Base-by-base conservation (phyloP, 2,113 vertebrate genomes). In the Cephalophus harveyi region DNA sequence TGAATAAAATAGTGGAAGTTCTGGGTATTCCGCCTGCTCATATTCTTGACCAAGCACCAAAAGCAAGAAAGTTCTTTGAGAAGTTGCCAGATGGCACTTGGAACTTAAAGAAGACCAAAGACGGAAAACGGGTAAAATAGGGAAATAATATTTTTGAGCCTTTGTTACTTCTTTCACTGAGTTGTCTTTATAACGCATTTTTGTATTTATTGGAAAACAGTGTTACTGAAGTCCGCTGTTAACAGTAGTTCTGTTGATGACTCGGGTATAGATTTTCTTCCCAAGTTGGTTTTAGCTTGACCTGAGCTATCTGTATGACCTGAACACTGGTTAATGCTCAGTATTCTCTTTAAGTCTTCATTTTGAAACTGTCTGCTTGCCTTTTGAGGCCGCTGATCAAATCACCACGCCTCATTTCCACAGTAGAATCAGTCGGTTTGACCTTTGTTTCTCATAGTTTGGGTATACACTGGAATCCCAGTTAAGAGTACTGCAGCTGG, bases 101-200 rank as follows among this genome's bases (percentile, higher is more conserved):
- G 99, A 99, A 99, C 99, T 99, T 99, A 98, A 99, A 99, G 99
- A 99, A 99, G 99, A 99, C 99, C 99, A 99, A 99, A 99, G 99
- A 99, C 99, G 99, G 99, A 98, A 99, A 99, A 99, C 99, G 99
- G 99, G 99, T 99, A 98, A 98, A 95, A 87, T 76, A 60, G 33
- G 91, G 89, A 60, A 40, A 36, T 21, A 1, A 79, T 60, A 19
- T 23, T 96, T 88, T 62, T 19, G 14, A 43, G 28, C 30, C 54
- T 86, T 30, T 36, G 30, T 81, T 52, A 46, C 11, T 94, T 67
- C 46, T 87, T 87, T 79, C 19, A 64, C 15, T n/a, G 27, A 46
- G 6, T 14, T n/a, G 19, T 79, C 46, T 54, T 54, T 91, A 76
- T 59, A 23, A 27, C 11, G 28, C 17, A 64, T 57, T 84, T 74